A percentile compares a stretch with the other conserved stretches of the same genome.
Conservation (phyloP, 2,888 invertebrate genomes). For the Scaptomyza reducta region DNA sequence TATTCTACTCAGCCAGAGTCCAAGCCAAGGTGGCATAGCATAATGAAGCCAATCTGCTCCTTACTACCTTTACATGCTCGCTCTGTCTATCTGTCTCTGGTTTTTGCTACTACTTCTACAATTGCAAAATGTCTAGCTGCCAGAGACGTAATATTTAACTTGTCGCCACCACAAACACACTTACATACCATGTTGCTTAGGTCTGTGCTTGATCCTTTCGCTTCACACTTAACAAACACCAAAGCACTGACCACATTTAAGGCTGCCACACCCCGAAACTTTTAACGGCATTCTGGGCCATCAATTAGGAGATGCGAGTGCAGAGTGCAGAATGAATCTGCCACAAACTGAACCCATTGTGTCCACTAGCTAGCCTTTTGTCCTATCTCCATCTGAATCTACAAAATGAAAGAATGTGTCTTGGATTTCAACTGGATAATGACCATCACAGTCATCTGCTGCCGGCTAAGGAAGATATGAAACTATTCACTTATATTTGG, state of each 20-base stretch:
- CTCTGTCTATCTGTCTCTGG: background rate
- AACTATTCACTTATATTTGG: conserved; percentile 37
- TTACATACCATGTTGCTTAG: background rate
- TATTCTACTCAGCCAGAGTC: background rate
- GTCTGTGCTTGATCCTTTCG: background rate
- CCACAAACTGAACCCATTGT: background rate
- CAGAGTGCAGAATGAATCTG: background rate
- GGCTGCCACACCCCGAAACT: background rate
- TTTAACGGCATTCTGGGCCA: background rate
- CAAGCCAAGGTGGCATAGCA: background rate
- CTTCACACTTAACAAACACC: background rate
- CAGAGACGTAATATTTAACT: conserved; percentile 3
- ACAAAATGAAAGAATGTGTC: background rate
- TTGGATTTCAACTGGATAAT: conserved; percentile 26
- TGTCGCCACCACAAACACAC: background rate
- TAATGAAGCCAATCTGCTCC: background rate
- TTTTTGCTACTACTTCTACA: background rate
- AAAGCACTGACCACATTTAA: background rate
- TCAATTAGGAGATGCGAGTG: background rate
- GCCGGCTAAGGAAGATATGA: conserved; percentile 1
- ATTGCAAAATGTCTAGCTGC: background rate
- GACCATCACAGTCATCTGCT: background rate
- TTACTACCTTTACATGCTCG: background rate
- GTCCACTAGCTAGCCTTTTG: background rate
- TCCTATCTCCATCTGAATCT: background rate